Conservation (phyloP, 2,888 invertebrate genomes). For the Lithophane leautieri region DNA sequence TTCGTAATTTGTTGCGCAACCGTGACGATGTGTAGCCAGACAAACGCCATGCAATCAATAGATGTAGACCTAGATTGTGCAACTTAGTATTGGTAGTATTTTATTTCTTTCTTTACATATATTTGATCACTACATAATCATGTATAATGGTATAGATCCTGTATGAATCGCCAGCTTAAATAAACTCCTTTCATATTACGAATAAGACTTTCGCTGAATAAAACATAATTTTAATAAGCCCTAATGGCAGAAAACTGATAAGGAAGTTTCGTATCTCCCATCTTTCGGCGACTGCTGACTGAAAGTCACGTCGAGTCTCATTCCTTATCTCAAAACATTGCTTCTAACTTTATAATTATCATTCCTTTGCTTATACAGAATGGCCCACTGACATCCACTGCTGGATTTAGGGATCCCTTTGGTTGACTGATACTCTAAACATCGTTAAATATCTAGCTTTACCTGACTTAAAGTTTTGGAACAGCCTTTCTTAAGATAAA, state of each 20-base stretch:
- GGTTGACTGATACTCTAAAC: not conserved
- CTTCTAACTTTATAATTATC: conserved; percentile 17
- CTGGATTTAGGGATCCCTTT: not conserved
- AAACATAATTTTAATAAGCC: conserved; percentile 11
- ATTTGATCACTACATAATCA: too few species aligned
- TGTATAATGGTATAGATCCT: too few species aligned
- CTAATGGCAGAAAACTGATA: conserved; percentile 13
- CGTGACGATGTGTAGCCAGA: too few species aligned
- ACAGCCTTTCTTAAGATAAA: not conserved
- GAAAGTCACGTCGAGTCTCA: not conserved
- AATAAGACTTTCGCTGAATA: not conserved
- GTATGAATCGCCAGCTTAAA: not conserved
- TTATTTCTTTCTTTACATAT: too few species aligned
- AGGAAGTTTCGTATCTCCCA: conserved; percentile 23
- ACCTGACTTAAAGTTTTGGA: not conserved
- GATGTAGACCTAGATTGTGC: too few species aligned
- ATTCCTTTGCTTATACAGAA: not conserved
- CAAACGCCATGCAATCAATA: too few species aligned
- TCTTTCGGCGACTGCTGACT: conserved; percentile 20
- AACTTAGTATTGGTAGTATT: too few species aligned
- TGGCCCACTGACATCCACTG: too few species aligned
- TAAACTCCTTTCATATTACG: not conserved
- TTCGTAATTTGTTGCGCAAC: too few species aligned
- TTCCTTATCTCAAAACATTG: conserved; percentile 14
- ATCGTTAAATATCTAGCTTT: not conserved